Conservation (phyloP, 1,140 invertebrate genomes). For the Caerostris extrusa region DNA sequence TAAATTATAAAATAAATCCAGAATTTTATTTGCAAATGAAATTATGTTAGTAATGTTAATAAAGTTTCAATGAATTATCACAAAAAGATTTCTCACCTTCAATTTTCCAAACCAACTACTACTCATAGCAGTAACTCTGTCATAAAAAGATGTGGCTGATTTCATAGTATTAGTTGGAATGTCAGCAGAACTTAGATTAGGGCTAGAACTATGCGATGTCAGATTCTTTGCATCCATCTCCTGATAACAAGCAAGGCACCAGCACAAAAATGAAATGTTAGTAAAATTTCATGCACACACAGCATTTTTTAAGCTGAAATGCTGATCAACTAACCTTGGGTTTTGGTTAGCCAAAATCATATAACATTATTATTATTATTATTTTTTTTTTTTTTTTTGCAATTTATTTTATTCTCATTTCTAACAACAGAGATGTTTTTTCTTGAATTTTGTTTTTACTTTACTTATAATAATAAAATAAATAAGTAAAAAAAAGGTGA, state of each 20-base stretch:
- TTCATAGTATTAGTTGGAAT: conserved; percentile 52
- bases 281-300: not conserved
- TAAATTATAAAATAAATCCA: no score
- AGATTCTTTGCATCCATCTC: conserved; percentile 51
- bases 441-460: no score
- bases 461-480: no score
- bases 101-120: conserved; percentile 76
- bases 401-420: no score
- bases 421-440: no score
- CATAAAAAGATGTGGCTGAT: conserved; percentile 75
- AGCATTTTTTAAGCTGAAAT: not conserved
- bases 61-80: not conserved
- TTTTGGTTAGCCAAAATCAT: not conserved
- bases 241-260: conserved; percentile 44
- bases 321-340: not conserved
- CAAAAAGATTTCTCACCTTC: conserved; percentile 9
- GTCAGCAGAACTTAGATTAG: conserved; percentile 62
- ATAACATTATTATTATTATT: not conserved
- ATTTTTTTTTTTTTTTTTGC: not conserved
- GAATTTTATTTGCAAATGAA: no score
- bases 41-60: no score
- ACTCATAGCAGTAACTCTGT: conserved; percentile 76
- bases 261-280: not conserved
- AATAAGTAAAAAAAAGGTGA: no score
- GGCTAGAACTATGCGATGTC: conserved; percentile 70